Conservation (phyloP, 2,888 invertebrate species). For the Elgonia sp. region DNA sequence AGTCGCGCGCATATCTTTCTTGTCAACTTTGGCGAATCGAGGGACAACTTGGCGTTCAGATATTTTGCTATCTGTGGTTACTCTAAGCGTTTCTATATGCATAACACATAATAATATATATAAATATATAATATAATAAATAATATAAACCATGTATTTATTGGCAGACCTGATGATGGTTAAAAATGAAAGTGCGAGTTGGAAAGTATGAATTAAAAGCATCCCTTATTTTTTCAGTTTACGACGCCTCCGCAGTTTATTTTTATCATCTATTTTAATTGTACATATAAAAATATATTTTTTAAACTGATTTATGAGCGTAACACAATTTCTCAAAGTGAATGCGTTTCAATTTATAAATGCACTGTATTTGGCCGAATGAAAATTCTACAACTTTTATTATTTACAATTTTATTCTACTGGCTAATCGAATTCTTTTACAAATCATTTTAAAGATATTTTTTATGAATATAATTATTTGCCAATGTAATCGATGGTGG, state of each 20-base stretch:
- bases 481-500: too few relatives aligned
- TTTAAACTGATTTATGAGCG: too few relatives aligned
- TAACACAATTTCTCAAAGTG: too few relatives aligned
- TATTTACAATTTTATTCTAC: too few relatives aligned
- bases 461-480: too few relatives aligned
- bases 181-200: constrained; percentile 58
- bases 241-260: constrained; percentile 5
- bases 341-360: too few relatives aligned
- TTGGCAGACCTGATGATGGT: constrained; percentile 20
- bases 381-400: too few relatives aligned
- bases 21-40: constrained; percentile 28
- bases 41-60: constrained; percentile 45
- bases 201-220: constrained; percentile 50
- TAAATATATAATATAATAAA: constrained; percentile 6
- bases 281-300: too few relatives aligned
- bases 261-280: neutral
- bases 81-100: constrained; percentile 51
- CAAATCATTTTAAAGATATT: too few relatives aligned
- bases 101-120: constrained; percentile 21
- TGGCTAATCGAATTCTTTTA: too few relatives aligned
- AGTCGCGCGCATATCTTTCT: constrained; percentile 54
- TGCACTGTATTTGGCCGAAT: too few relatives aligned
- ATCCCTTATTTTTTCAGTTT: constrained; percentile 25
- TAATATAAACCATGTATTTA: constrained; percentile 31
- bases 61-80: constrained; percentile 55